phyloP scores from a whole-genome alignment of 2,113 vertebrate species.

The Psophia crepitans region DNA sequence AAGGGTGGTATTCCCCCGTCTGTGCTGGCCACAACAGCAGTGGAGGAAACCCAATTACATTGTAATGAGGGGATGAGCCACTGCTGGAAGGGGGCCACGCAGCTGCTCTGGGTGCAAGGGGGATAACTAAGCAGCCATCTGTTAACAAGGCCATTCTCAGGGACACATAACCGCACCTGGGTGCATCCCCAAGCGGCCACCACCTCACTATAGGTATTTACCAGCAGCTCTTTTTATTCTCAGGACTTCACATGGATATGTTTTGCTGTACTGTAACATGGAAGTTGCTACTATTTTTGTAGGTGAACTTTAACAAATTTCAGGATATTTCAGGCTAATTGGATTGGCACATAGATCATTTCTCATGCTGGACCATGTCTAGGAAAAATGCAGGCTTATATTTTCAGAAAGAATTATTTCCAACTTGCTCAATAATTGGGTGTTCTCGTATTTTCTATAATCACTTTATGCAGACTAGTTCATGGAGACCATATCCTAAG shows the following conservation, averaged over 20 bases:
- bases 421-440: neutral
- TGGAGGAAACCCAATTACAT: neutral
- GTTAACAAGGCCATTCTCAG: neutral
- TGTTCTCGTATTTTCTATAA: neutral
- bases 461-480: neutral
- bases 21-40: no score
- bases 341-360: neutral
- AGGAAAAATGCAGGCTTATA: neutral
- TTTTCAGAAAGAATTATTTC: neutral
- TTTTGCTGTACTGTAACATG: neutral
- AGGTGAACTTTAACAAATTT: neutral
- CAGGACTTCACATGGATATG: neutral
- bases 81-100: neutral
- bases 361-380: neutral
- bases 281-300: neutral
- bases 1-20: fast-evolving
- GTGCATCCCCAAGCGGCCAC: neutral
- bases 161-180: fast-evolving
- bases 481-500: neutral
- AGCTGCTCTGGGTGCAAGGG: neutral
- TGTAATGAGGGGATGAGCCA: fast-evolving
- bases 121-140: neutral
- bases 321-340: neutral
- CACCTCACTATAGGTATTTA: neutral
- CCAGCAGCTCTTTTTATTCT: neutral